Conservation (phyloP, 1,140 invertebrate genomes). For the Eulimnadia texana region DNA sequence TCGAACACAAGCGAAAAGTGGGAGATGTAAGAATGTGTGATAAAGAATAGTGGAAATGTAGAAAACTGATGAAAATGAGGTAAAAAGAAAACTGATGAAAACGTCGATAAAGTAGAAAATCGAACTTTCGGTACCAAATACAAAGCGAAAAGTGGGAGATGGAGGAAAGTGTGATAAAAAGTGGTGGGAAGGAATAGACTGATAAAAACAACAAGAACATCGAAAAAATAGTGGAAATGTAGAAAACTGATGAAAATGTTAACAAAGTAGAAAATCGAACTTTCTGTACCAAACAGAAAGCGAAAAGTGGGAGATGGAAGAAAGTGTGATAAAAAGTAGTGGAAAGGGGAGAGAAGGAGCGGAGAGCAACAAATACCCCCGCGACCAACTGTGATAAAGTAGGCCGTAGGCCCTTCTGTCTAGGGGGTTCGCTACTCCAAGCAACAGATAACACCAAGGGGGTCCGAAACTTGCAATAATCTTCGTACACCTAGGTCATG, state of each 20-base stretch:
- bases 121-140: too few relatives aligned
- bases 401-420: conserved; percentile 4
- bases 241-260: not conserved
- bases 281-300: not conserved
- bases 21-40: too few relatives aligned
- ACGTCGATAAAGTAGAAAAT: not conserved
- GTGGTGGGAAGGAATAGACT: not conserved
- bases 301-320: not conserved
- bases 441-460: too few relatives aligned
- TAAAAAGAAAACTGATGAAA: not conserved
- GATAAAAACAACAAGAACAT: not conserved
- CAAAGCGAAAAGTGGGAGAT: not conserved
- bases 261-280: conserved; percentile 4
- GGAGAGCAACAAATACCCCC: not conserved
- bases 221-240: not conserved
- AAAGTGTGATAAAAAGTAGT: too few relatives aligned
- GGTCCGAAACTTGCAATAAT: too few relatives aligned
- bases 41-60: too few relatives aligned
- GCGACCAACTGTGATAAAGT: not conserved
- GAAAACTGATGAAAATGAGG: too few relatives aligned
- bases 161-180: not conserved
- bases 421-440: not conserved
- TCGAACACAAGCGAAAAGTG: too few relatives aligned
- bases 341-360: not conserved
- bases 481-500: too few relatives aligned